These are phyloP conservation scores for Potamilus streckersoni DNA, from an alignment of 1,140 invertebrate species.

Conservation along the genomic window DNA sequence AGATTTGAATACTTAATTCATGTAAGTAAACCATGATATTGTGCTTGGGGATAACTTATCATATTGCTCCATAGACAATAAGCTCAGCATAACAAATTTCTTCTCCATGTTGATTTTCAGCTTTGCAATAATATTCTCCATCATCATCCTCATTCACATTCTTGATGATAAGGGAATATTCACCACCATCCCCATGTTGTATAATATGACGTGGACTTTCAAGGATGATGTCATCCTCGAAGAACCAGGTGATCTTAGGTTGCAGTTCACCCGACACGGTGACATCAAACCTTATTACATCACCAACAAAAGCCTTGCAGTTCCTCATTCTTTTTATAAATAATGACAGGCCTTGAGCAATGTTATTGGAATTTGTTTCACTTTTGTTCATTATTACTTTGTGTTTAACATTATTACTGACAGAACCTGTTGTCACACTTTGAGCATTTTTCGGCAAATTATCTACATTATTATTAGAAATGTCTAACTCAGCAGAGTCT, in stretches of 20 bases:
- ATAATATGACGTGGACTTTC: slow-evolving; percentile 42
- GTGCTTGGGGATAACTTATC: slow-evolving; percentile 12
- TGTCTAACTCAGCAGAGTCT: slow-evolving; percentile 9
- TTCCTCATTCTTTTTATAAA: slow-evolving; percentile 57
- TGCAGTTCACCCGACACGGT: slow-evolving; percentile 60
- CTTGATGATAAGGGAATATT: slow-evolving; percentile 72
- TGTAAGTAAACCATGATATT: slow-evolving; percentile 15
- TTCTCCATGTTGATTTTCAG: slow-evolving; percentile 86
- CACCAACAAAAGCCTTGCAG: slow-evolving; percentile 48
- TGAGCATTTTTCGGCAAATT: slow-evolving; percentile 6
- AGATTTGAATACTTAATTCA: neutral
- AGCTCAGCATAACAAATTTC: slow-evolving; percentile 74
- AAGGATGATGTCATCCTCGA: slow-evolving; percentile 56
- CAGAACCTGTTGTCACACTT: slow-evolving; percentile 10
- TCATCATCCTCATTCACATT: slow-evolving; percentile 84
- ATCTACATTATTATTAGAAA: neutral
- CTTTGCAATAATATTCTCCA: slow-evolving; percentile 89
- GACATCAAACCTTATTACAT: slow-evolving; percentile 55
- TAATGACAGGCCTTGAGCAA: slow-evolving; percentile 9
- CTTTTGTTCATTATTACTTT: slow-evolving; percentile 4
- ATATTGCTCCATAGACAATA: slow-evolving; percentile 50
- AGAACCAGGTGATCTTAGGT: slow-evolving; percentile 64
- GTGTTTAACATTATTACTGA: slow-evolving; percentile 9
- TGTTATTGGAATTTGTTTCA: neutral
- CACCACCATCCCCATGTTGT: slow-evolving; percentile 27